phyloP scores from a whole-genome alignment of 23 tunicate species.

The Botrylloides violaceus region DNA sequence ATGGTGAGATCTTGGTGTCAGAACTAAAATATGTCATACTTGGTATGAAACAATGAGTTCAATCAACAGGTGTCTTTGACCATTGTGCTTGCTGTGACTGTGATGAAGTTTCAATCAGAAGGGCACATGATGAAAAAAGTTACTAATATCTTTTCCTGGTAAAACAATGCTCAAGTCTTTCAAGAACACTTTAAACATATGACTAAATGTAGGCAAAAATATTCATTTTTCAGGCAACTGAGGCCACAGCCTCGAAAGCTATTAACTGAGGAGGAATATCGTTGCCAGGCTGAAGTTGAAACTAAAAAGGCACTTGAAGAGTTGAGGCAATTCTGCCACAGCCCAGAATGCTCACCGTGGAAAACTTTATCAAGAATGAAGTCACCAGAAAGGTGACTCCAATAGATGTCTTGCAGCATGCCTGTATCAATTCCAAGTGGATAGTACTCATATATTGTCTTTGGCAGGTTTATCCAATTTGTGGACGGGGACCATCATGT shows the following conservation, averaged over 20 bases:
- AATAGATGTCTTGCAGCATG: neutral
- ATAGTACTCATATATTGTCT: neutral
- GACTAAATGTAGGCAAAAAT: no score
- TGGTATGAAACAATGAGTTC: no score
- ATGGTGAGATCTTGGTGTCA: constrained; percentile 17
- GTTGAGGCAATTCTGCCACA: constrained; percentile 51
- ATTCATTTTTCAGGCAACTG: neutral
- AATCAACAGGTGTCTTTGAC: neutral
- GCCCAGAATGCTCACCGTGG: constrained; percentile 94
- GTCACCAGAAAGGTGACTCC: constrained; percentile 69
- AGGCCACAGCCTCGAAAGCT: constrained; percentile 13
- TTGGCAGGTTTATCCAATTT: constrained; percentile 52
- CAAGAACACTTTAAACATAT: no score
- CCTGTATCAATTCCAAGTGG: neutral
- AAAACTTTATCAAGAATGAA: constrained; percentile 64
- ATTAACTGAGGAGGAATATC: constrained; percentile 59
- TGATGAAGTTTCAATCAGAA: neutral
- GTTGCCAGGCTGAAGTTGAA: constrained; percentile 39
- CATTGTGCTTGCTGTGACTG: neutral
- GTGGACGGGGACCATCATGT: constrained; percentile 58
- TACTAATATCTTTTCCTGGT: no score
- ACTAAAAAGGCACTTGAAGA: constrained; percentile 72
- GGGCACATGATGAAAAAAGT: neutral
- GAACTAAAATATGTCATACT: no score
- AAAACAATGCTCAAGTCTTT: neutral